Evolutionary conservation across 2,113 vertebrate species (phyloP), one percentile per base, ranked within the genome.

Genomic region (Poeciliopsis turrubarensis): DNA sequence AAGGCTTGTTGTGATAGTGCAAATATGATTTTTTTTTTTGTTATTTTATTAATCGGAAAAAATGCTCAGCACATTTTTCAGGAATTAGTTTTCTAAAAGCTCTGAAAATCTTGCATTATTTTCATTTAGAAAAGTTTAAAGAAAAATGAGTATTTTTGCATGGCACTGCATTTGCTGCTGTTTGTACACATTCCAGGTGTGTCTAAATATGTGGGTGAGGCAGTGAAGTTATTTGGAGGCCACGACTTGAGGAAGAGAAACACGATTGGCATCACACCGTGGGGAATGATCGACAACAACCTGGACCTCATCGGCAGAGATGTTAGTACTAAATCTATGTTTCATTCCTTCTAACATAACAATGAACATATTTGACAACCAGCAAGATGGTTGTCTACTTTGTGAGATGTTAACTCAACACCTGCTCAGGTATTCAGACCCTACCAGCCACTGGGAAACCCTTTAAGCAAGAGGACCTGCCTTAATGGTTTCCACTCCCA

Each of bases 241-340:
- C 95, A 95, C 25, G 89, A 96, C 71, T 86, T 96, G 81, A 94
- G 96, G 78, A 98, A 96, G 89, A 97, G 98, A 70, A 97, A 95
- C 75, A 94, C 96, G 44, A 92, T 99, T 65, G 97, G 97, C 63
- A 94, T 99, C 78, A 95, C 96, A 60, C 95, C 98, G 0, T 99
- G 98, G 98, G 98, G 98, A 65, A 92, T 96, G 82, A 96, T 99
- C 81, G 97, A 99, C 88, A 99, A 99, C 89, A 95, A 96, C 87
- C 92, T 75, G 17, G 97, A 98, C 89, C 96, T 99, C 22, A 93
- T 97, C 70, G 97, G 97, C 85, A 95, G 93, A 95, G 96, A 99
- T 88, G 98, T 99, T 83, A 96, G 96, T 92, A 68, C 13, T 66
- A 30, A 34, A 22, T 47, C 39, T 34, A 4, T n/a, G 1, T 60